These are phyloP conservation scores for Coccyzus lansbergi DNA, from an alignment of 2,797 vertebrate species.

Conservation along the genomic window DNA sequence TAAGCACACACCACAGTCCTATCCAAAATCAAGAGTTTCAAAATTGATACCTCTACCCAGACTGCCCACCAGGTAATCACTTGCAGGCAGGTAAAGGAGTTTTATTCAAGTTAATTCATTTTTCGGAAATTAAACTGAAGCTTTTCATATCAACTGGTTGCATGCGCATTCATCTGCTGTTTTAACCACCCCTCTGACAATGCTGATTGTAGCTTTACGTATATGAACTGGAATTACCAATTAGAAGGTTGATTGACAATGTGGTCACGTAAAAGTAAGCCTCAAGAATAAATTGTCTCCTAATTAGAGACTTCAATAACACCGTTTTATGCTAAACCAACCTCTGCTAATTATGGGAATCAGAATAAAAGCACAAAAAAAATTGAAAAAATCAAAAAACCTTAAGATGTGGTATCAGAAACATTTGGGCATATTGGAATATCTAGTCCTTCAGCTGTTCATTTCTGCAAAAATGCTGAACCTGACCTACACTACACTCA, in stretches of 20 bases:
- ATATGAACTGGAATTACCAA: slow-evolving; percentile 15
- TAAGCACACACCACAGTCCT: slow-evolving; percentile 31
- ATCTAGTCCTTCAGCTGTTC: background rate
- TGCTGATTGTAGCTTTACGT: slow-evolving; percentile 29
- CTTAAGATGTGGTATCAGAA: background rate
- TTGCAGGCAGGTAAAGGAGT: slow-evolving; percentile 16
- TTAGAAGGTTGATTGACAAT: slow-evolving; percentile 47
- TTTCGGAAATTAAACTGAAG: slow-evolving; percentile 39
- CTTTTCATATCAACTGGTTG: slow-evolving; percentile 26
- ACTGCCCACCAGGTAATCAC: slow-evolving; percentile 42
- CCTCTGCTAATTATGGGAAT: background rate
- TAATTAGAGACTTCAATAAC: slow-evolving; percentile 33
- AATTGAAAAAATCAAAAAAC: background rate
- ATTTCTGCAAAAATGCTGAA: background rate
- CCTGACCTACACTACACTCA: too few species aligned
- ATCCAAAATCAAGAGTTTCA: slow-evolving; percentile 46
- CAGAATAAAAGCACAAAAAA: background rate
- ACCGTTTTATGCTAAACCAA: slow-evolving; percentile 19
- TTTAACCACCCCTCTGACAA: slow-evolving; percentile 44
- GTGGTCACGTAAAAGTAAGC: slow-evolving; percentile 39
- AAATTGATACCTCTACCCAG: slow-evolving; percentile 41
- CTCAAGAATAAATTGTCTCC: slow-evolving; percentile 35
- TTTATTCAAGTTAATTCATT: slow-evolving; percentile 32
- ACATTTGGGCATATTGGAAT: background rate
- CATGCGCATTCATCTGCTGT: background rate